Base-by-base conservation (phyloP, 92 coral and sea anemone genomes). In the Blastomussa wellsi region DNA sequence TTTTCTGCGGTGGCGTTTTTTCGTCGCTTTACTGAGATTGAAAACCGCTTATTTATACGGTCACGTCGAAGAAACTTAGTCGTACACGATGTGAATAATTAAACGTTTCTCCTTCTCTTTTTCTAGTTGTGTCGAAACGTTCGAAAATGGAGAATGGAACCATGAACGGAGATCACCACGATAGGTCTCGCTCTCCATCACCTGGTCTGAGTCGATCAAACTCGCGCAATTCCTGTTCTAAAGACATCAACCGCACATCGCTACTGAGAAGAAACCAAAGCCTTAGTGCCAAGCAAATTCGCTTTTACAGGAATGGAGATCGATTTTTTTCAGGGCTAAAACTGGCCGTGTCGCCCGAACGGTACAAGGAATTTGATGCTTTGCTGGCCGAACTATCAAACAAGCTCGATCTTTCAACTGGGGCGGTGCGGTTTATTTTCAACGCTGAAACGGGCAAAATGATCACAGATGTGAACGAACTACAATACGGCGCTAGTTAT, bases 281-380 rank as follows among this genome's bases (percentile, higher is more conserved):
- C 38, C 85, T 92, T 57, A 92, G 93, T 81, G 98, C 98, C 89
- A 96, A 94, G 57, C 98, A 96, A 91, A 91, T 96, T 79, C 95
- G 96, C 88, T 96, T 96, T 89, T 96, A 90, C 93, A 76, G 98
- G 84, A 96, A 96, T 88, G 98, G 98, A 51, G 98, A 94, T 91
- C 95, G 87, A 82, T 92, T 94, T 87, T 94, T 92, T 79, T 78
- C 86, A 15, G 98, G 98, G 76, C 92, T 96, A 6, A 94, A 96
- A 88, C 93, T 96, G 48, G 98, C 98, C 37, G 98, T 96, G 69
- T 96, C 98, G 59, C 85, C 79, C 42, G 98, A 96, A 78, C 98
- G 98, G 77, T 96, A 96, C 93, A 96, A 92, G 52, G 98, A 96
- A 79, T 94, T 95, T 77, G 97, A 91, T 53, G 90, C 98, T 44